Conservation (phyloP, 1,140 invertebrate species). For the Aricia agestis region DNA sequence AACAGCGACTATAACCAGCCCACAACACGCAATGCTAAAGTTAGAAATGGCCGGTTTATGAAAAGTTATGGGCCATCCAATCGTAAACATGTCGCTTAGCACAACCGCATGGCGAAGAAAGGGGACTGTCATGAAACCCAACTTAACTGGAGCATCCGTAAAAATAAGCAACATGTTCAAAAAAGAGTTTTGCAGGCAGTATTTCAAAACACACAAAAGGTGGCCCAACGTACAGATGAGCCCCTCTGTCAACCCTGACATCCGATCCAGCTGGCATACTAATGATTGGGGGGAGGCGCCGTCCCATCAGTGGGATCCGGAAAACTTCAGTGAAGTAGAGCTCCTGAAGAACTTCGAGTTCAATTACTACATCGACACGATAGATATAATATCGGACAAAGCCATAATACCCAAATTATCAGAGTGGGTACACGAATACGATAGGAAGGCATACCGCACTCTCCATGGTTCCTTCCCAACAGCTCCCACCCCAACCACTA, state of each 20-base stretch:
- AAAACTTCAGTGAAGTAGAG: not conserved
- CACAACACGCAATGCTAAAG: no score
- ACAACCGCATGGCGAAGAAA: not conserved
- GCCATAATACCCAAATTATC: not conserved
- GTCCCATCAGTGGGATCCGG: not conserved
- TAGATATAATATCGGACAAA: not conserved
- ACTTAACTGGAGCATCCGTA: not conserved
- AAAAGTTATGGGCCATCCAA: no score
- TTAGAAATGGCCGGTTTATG: no score
- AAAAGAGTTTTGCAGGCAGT: no score
- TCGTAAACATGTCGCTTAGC: not conserved
- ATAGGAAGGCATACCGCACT: not conserved
- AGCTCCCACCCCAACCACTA: not conserved
- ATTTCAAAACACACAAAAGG: not conserved
- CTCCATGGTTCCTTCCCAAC: not conserved
- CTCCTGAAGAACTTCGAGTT: no score
- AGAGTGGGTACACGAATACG: not conserved
- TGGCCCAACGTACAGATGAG: not conserved
- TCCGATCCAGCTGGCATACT: not conserved
- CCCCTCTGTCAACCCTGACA: not conserved
- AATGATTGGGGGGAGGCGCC: not conserved
- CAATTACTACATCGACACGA: not conserved
- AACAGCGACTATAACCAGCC: no score
- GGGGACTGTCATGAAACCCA: not conserved
- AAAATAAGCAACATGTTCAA: no score